Evolutionary conservation across 2,113 vertebrate genomes (phyloP).

Genomic region (Megaceryle maxima): DNA sequence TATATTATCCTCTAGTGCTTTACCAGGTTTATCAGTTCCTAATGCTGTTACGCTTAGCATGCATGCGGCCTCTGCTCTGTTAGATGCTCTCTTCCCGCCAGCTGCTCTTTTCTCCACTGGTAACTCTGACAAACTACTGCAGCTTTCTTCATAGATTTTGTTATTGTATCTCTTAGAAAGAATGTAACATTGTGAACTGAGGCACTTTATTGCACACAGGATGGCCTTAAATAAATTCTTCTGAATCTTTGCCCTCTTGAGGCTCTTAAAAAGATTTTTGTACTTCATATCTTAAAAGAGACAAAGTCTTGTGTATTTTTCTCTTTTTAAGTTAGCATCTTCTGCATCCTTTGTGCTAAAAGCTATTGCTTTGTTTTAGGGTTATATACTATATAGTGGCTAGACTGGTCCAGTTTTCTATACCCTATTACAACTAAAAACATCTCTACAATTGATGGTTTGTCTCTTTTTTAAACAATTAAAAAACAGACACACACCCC

Average conservation of each 20-base stretch:
- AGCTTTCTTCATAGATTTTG: not conserved
- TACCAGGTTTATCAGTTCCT: not conserved
- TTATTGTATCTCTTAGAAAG: constrained; percentile 10
- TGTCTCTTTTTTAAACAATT: not conserved
- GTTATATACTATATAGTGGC: not conserved
- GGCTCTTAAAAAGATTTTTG: not conserved
- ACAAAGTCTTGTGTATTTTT: not conserved
- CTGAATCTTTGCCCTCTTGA: not conserved
- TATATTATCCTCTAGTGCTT: not conserved
- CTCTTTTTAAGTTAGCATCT: not conserved
- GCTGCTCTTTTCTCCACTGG: not conserved
- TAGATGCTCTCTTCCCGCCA: accelerated
- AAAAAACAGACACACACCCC: no score
- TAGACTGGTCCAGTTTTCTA: not conserved
- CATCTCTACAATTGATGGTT: not conserved
- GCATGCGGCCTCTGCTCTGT: not conserved
- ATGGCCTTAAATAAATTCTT: not conserved
- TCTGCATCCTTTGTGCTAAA: not conserved
- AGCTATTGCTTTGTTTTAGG: not conserved
- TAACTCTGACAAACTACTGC: not conserved
- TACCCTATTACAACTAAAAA: not conserved
- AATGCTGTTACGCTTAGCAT: not conserved
- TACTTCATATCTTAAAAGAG: not conserved
- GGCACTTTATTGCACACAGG: not conserved
- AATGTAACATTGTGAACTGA: not conserved